Evolutionary conservation across 2,888 invertebrate species (phyloP).

Genomic region (Ptychoptera contaminata): DNA sequence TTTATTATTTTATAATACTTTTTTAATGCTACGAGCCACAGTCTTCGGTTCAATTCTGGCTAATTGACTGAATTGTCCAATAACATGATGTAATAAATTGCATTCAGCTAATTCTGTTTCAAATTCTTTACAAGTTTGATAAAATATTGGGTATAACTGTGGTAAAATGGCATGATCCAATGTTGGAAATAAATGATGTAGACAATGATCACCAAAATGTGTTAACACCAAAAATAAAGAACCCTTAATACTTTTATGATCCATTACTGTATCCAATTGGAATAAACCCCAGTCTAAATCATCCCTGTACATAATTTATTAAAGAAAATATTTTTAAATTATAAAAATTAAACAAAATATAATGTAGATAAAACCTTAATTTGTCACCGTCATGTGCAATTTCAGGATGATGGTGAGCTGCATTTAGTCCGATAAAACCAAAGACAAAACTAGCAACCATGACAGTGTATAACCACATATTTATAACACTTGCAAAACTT

Average conservation of each 20-base stretch:
- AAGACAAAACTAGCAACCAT: conserved; percentile 43
- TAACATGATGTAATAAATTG: conserved; percentile 42
- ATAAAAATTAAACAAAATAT: background rate
- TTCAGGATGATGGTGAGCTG: conserved; percentile 65
- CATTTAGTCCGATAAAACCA: conserved; percentile 47
- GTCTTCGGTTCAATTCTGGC: conserved; percentile 32
- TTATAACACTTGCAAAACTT: conserved; percentile 16
- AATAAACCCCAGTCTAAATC: conserved; percentile 61
- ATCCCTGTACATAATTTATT: conserved; percentile 12
- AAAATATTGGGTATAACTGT: conserved; percentile 41
- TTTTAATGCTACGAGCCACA: conserved; percentile 17
- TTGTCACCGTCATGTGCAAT: conserved; percentile 67
- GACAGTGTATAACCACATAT: conserved; percentile 38
- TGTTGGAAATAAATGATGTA: conserved; percentile 71
- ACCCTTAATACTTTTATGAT: conserved; percentile 49
- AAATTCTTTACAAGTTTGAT: conserved; percentile 26
- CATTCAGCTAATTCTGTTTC: conserved; percentile 27
- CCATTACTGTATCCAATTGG: conserved; percentile 58
- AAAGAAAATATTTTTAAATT: background rate
- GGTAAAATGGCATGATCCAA: conserved; percentile 58
- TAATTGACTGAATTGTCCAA: conserved; percentile 50
- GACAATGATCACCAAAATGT: conserved; percentile 58
- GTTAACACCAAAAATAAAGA: conserved; percentile 51
- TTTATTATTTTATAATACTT: too few species aligned
- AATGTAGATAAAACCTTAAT: conserved; percentile 33